A percentile compares a stretch with the other conserved stretches of the same genome.
Conservation (phyloP, 2,797 vertebrate species). For the Clamator glandarius region DNA sequence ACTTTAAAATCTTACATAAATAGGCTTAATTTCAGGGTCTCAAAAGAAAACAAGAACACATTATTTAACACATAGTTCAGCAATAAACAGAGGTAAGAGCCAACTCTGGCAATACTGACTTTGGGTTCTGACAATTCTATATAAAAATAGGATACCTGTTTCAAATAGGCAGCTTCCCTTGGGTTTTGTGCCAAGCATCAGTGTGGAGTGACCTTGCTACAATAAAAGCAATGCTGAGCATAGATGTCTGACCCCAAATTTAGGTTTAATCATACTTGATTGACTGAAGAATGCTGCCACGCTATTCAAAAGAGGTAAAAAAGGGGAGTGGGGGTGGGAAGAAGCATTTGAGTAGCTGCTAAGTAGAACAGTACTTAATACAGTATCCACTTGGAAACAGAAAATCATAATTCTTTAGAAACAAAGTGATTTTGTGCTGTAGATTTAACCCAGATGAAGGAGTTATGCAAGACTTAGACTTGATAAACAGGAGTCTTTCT, state of each 20-base stretch:
- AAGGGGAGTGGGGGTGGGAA: too few relatives aligned
- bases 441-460: background rate
- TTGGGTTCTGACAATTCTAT: background rate
- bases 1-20: slow-evolving; percentile 41
- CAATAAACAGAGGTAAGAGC: background rate
- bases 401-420: background rate
- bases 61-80: slow-evolving; percentile 20
- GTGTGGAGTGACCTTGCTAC: background rate
- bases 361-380: background rate
- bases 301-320: background rate
- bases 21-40: slow-evolving; percentile 27
- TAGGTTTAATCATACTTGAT: background rate
- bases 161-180: background rate
- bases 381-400: background rate
- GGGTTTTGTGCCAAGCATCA: background rate
- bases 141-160: background rate
- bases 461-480: background rate
- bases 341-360: background rate
- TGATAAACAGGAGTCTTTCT: background rate
- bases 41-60: background rate
- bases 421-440: background rate
- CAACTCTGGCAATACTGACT: background rate
- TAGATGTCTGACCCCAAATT: background rate
- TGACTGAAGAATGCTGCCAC: background rate
- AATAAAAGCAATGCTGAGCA: background rate